phyloP scores from a whole-genome alignment of 2,113 vertebrate genomes.

The Plecotus auritus region DNA sequence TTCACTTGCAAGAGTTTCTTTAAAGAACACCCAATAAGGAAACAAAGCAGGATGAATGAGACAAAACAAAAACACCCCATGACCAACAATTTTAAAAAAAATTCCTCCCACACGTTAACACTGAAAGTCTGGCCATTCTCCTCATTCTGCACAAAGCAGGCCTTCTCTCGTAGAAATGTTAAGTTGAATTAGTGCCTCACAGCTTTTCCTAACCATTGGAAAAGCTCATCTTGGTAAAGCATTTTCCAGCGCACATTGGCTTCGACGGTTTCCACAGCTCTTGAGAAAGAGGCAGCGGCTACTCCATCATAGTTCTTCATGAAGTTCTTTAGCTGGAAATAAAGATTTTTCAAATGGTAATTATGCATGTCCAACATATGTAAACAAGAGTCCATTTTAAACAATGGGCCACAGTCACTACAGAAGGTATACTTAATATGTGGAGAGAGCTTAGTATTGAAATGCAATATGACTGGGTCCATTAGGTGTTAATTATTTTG shows the following conservation, averaged over 20 bases:
- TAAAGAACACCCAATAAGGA: constrained; percentile 46
- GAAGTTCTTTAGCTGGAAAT: constrained; percentile 93
- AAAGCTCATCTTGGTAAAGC: constrained; percentile 92
- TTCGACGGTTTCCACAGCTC: constrained; percentile 94
- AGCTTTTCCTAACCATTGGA: constrained; percentile 95
- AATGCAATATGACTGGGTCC: constrained; percentile 38
- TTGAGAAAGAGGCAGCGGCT: constrained; percentile 87
- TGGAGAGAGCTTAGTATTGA: constrained; percentile 25
- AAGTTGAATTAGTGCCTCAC: constrained; percentile 80
- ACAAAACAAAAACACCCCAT: constrained; percentile 62
- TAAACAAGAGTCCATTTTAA: constrained; percentile 8
- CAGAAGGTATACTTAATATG: neutral
- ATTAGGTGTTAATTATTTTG: constrained; percentile 54
- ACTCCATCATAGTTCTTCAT: constrained; percentile 87
- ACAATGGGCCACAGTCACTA: neutral
- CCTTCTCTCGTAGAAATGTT: constrained; percentile 68
- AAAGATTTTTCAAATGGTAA: constrained; percentile 65
- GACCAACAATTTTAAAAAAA: constrained; percentile 63
- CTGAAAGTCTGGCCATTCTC: constrained; percentile 65
- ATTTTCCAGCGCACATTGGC: constrained; percentile 95
- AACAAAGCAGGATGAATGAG: constrained; percentile 44
- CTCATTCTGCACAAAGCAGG: constrained; percentile 67
- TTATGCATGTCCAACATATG: constrained; percentile 1
- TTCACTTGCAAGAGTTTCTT: constrained; percentile 74
- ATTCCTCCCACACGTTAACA: constrained; percentile 60